phyloP scores from a whole-genome alignment of 2,888 invertebrate genomes.

The Sphaerophoria taeniata region DNA sequence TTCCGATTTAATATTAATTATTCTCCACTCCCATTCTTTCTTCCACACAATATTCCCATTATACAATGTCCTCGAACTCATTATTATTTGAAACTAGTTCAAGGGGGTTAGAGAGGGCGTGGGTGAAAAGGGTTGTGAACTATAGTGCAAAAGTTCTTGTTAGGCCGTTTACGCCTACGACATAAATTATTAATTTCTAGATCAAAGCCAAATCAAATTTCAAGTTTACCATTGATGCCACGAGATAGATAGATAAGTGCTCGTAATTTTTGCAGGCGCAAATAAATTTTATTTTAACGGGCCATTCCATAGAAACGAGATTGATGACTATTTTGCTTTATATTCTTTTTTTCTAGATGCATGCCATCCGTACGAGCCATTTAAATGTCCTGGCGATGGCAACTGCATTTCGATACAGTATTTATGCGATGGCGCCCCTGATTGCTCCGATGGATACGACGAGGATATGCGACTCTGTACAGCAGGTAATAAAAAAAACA shows the following conservation, averaged over 20 bases:
- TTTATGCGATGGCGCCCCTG: conserved; percentile 96
- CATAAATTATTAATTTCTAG: conserved; percentile 21
- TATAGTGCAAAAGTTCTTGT: not conserved
- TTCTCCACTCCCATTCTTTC: not conserved
- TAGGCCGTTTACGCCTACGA: not conserved
- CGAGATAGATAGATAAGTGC: not conserved
- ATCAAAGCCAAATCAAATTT: conserved; percentile 34
- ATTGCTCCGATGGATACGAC: conserved; percentile 97
- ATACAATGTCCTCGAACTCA: conserved; percentile 23
- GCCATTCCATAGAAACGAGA: conserved; percentile 12
- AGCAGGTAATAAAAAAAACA: conserved; percentile 87
- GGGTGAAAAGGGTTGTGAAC: not conserved
- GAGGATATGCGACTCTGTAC: conserved; percentile 97
- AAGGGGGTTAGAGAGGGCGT: not conserved
- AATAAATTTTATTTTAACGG: conserved; percentile 26
- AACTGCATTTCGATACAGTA: conserved; percentile 98
- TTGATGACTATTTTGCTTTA: not conserved
- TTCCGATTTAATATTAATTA: not conserved
- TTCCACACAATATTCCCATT: not conserved
- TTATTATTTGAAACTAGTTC: conserved; percentile 18
- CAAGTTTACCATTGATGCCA: conserved; percentile 25
- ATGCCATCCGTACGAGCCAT: conserved; percentile 97
- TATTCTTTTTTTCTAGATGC: conserved; percentile 84
- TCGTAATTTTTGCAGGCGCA: conserved; percentile 22
- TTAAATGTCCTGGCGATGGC: conserved; percentile 97